Base-by-base conservation (phyloP, 2,797 vertebrate species). In the Schizothorax lantsangensis region DNA sequence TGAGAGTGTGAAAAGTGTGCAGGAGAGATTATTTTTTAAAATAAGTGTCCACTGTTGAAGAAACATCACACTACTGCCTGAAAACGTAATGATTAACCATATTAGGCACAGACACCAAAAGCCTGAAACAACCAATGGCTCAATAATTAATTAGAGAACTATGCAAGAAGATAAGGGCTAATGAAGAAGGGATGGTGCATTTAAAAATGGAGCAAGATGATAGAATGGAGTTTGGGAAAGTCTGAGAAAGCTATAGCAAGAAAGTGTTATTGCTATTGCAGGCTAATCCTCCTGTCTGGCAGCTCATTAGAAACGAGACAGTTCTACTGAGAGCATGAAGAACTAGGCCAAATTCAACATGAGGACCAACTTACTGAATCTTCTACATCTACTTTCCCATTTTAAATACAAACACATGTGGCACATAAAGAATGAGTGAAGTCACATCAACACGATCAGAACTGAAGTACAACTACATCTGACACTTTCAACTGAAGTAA, bases 41-140 rank as follows among this genome's bases (percentile, higher is more conserved):
- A 38, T 23, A 78, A 40, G 21, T 54, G 30, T 5, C 33, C 33
- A 57, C 33, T 15, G 38, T 62, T 62, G 14, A 62, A 79, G 12
- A 62, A 59, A 40, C 23, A 10, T 62, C 23, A 79, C 85, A 79
- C 64, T 82, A 33, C 74, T 88, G 81, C 15, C 14, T 40, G 10
- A 72, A 75, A 59, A 79, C 19, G 21, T 90, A 93, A 93, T 92
- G 88, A 92, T 93, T 92, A 91, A 93, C 90, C 79, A 62, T 64
- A 66, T 81, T 71, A 73, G 78, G 81, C 43, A 36, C 40, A 79
- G 83, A 82, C 83, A 33, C 47, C 80, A 82, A 88, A 74, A 83
- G 84, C 86, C 72, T 80, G 84, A 82, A 45, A 75, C 57, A 88
- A 69, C 62, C 49, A 79, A 5, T 43, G 45, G 90, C 85, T 93